Conservation (phyloP, 1,140 invertebrate genomes). For the Drosophila novamexicana region DNA sequence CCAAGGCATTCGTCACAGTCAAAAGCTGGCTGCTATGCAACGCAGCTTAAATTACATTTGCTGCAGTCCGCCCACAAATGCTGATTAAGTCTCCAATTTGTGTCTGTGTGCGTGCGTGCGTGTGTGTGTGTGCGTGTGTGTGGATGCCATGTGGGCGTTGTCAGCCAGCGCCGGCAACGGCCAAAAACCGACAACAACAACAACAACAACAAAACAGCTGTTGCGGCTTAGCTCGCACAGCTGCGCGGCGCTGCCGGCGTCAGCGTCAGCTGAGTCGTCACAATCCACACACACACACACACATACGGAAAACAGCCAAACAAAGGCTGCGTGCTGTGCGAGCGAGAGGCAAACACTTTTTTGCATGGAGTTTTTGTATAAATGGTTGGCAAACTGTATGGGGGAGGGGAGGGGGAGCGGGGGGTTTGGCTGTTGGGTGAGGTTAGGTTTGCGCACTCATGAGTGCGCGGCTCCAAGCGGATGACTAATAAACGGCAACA, state of each 20-base stretch:
- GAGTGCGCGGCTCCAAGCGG: slow-evolving; percentile 21
- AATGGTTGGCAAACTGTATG: slow-evolving; percentile 14
- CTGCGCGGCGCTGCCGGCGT: slow-evolving; percentile 25
- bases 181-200: slow-evolving; percentile 22
- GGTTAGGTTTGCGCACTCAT: slow-evolving; percentile 26
- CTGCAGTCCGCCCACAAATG: slow-evolving; percentile 44
- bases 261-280: slow-evolving; percentile 41
- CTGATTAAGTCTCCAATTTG: slow-evolving; percentile 38
- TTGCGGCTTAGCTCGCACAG: slow-evolving; percentile 46
- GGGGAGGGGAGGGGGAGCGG: too few species aligned
- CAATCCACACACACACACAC: slow-evolving; percentile 30
- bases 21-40: slow-evolving; percentile 42
- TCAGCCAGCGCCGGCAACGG: slow-evolving; percentile 41
- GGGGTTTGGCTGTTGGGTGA: slow-evolving; percentile 4
- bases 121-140: slow-evolving; percentile 22
- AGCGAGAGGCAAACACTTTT: slow-evolving; percentile 26
- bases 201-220: slow-evolving; percentile 64
- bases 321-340: slow-evolving; percentile 46
- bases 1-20: background rate
- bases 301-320: slow-evolving; percentile 46
- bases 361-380: slow-evolving; percentile 60
- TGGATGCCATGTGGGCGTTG: slow-evolving; percentile 69
- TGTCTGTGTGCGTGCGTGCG: background rate
- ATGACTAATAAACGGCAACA: slow-evolving; percentile 71
- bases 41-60: background rate